These are phyloP conservation scores for Gobiocypris rarus DNA, from an alignment of 2,113 vertebrate species.

Conservation along the genomic window DNA sequence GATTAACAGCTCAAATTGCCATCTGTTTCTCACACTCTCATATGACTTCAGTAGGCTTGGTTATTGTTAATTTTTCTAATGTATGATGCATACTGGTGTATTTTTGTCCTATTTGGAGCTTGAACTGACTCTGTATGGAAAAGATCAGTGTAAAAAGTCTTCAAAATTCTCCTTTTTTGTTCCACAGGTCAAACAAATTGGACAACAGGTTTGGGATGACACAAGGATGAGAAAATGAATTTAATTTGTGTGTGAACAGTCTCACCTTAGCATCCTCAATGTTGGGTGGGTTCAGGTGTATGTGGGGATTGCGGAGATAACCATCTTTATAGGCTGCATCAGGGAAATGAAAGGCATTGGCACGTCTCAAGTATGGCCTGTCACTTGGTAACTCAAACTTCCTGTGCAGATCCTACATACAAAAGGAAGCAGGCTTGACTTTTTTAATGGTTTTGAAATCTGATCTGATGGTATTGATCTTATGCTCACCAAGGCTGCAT, in stretches of 20 bases:
- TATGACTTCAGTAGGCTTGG: background rate
- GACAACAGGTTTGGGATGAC: background rate
- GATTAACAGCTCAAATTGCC: no score
- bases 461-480: no score
- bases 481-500: background rate
- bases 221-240: background rate
- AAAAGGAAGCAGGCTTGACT: background rate
- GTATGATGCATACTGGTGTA: background rate
- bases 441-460: no score
- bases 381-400: constrained; percentile 82
- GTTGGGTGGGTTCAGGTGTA: constrained; percentile 79
- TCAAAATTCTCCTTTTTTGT: background rate
- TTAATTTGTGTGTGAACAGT: constrained; percentile 10
- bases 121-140: background rate
- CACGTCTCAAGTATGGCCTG: constrained; percentile 87
- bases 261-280: constrained; percentile 83
- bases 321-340: constrained; percentile 88
- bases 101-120: background rate
- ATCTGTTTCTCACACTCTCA: background rate
- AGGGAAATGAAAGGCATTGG: constrained; percentile 89
- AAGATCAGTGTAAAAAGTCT: background rate
- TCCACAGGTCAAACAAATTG: background rate
- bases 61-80: no score
- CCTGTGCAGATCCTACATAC: constrained; percentile 84
- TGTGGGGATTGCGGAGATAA: constrained; percentile 89